phyloP scores from a whole-genome alignment of 2,888 invertebrate genomes.

The Trachelus tabidus region DNA sequence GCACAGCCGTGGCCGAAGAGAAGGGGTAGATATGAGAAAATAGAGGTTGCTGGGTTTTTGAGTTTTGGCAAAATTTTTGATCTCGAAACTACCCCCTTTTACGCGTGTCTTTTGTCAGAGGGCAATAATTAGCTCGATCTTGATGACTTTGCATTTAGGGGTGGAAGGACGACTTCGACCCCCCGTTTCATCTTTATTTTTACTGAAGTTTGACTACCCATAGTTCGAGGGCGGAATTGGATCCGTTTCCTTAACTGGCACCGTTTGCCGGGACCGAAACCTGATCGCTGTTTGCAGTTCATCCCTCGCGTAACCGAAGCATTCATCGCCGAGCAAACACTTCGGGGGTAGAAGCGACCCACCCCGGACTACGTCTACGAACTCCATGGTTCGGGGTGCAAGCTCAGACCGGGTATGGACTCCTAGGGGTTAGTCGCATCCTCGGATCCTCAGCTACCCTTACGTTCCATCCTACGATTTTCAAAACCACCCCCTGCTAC shows the following conservation, averaged over 20 bases:
- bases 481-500: neutral
- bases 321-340: conserved; percentile 53
- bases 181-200: neutral
- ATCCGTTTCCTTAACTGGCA: neutral
- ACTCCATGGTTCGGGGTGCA: neutral
- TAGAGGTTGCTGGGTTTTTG: neutral
- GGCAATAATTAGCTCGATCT: neutral
- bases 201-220: neutral
- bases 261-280: conserved; percentile 41
- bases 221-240: neutral
- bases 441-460: neutral
- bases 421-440: neutral
- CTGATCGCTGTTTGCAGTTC: conserved; percentile 62
- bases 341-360: conserved; percentile 5
- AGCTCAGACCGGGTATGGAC: neutral
- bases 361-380: neutral
- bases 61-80: neutral
- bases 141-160: neutral
- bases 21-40: neutral
- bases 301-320: conserved; percentile 61
- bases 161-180: neutral
- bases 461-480: neutral
- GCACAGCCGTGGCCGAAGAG: neutral
- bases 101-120: neutral
- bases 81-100: neutral